Evolutionary conservation across 2,888 invertebrate genomes (phyloP), one percentile per base, ranked within the genome.

Genomic region (Nebria salina): DNA sequence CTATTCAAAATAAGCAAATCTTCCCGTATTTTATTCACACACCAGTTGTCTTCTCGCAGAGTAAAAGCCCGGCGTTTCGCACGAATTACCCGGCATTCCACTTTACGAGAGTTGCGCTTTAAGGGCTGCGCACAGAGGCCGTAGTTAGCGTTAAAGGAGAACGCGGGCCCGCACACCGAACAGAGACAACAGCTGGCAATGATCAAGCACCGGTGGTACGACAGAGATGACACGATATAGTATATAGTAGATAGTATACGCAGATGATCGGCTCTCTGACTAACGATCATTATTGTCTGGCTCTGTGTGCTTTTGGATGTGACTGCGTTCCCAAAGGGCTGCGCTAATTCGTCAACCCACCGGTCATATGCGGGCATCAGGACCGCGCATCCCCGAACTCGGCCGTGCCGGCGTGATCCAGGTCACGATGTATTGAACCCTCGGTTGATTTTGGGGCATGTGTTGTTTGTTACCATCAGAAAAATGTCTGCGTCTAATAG

Each of bases 281-380:
- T 87, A 87, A 86, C 86, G 86, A 87, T 85, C 85, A 82, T 83
- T 84, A 86, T 86, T 86, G 86, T 86, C 66, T 80, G 82, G 68
- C 81, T 81, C 77, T 78, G 54, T 54, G 54, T 54, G 54, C 54
- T 54, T 54, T 54, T 54, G 54, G 54, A 54, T 54, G 54, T 54
- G 79, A 78, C 82, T 41, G 77, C 72, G 43, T 41, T 43, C 78
- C 73, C 43, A 42, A 78, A 78, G 73, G 78, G 73, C 75, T 43
- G 83, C 83, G 77, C 82, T 83, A 84, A 83, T 83, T 83, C 83
- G 83, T 82, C 80, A 72, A 79, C 83, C 79, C 72, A 66, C 77
- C 34, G 76, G 81, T 68, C 79, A 81, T 78, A 78, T 78, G 82
- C 79, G 78, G 74, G 65, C 77, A 76, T 81, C 72, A 72, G 72